phyloP scores from a whole-genome alignment of 2,888 invertebrate species.

The Nemoura dubitans region DNA sequence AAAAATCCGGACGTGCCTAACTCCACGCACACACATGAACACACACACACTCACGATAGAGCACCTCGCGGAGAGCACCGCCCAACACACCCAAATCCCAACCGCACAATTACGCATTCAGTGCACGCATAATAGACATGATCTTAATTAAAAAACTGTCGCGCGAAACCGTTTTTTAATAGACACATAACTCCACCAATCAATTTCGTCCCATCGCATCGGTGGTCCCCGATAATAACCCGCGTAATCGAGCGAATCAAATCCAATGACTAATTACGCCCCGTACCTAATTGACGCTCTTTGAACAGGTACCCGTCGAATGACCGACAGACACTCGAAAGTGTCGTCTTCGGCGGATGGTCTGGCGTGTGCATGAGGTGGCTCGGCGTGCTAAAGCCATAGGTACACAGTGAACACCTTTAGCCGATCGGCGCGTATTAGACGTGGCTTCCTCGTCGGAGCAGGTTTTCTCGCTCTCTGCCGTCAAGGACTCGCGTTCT shows the following conservation, averaged over 20 bases:
- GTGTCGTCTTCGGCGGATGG: neutral
- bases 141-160: neutral
- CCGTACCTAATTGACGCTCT: neutral
- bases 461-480: neutral
- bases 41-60: no score
- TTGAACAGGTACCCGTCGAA: neutral
- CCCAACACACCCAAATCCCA: neutral
- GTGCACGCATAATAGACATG: neutral
- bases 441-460: neutral
- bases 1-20: no score
- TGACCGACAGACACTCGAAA: neutral
- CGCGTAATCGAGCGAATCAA: neutral
- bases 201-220: neutral
- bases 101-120: neutral
- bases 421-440: neutral
- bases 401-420: no score
- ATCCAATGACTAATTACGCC: neutral
- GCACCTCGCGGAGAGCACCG: no score
- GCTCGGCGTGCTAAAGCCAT: neutral
- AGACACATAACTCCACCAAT: neutral
- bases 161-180: neutral
- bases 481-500: neutral
- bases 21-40: no score
- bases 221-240: neutral
- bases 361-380: neutral